Evolutionary conservation across 2,113 vertebrate species (phyloP), one percentile per base, ranked within the genome.

Genomic region (Smithornis capensis): DNA sequence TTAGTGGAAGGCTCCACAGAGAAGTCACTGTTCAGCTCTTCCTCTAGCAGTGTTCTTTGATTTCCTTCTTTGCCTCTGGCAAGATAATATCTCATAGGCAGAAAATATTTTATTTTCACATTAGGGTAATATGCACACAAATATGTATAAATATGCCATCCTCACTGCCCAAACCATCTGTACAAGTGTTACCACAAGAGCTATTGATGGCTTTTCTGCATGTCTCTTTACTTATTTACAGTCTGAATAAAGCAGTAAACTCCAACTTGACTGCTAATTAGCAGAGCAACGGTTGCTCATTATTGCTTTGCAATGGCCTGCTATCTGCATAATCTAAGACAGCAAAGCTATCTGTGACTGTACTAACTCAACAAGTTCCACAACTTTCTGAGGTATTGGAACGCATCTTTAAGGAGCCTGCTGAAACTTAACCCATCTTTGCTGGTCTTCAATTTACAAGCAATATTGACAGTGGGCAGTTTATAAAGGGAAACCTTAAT

Each of bases 71-170:
- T 89, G 73, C 77, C 69, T 84, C 84, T 87, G 69, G 74, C 64
- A 84, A 71, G 31, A 50, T 37, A 91, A 60, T 71, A 82, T 75
- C 64, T 91, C 87, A 78, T 31, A 64, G 73, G 47, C 56, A 74
- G 50, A 74, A 88, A 83, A 78, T 82, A 89, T 31, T 94, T 89
- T 81, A 78, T 90, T 93, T 79, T 94, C 69, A 79, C 68, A 52
- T 82, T 62, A 82, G 57, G 42, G 52, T 92, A 67, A 92, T 81
- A 74, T 21, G 47, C 55, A 67, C 47, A 81, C 92, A 89, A 77
- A 93, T 93, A 92, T 74, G 35, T 92, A 90, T 87, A 93, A 94
- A 60, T 87, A 89, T 57, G 44, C 37, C 71, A 67, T 70, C 50
- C 38, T 93, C 2, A 2, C 63, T 77, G 75, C 68, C 89, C 74